phyloP scores from a whole-genome alignment of 1,140 invertebrate species.

The Brachionus calyciflorus region DNA sequence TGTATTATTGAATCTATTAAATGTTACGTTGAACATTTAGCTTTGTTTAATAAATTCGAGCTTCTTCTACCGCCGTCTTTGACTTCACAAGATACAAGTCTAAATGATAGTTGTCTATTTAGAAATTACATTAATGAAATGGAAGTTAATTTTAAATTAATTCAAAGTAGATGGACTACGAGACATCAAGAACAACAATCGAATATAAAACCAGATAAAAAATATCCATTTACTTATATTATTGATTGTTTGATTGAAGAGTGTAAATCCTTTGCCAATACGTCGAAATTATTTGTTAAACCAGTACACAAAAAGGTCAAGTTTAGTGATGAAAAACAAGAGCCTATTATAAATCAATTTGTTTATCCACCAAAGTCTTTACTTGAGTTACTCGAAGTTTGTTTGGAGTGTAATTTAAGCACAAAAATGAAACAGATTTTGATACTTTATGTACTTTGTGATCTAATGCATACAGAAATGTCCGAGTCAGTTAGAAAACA shows the following conservation, averaged over 20 bases:
- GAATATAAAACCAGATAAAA: neutral
- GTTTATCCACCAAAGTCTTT: neutral
- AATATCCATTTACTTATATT: slow-evolving; percentile 25
- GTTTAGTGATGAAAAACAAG: neutral
- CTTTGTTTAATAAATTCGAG: slow-evolving; percentile 24
- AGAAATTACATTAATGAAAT: slow-evolving; percentile 20
- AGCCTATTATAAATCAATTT: neutral
- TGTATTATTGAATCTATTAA: slow-evolving; percentile 1
- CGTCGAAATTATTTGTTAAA: slow-evolving; percentile 10
- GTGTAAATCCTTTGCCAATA: neutral
- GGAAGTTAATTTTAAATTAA: neutral
- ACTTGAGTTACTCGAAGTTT: slow-evolving; percentile 1
- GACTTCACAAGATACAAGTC: neutral
- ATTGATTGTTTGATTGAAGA: slow-evolving; percentile 39
- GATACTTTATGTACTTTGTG: neutral
- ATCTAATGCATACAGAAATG: slow-evolving; percentile 32
- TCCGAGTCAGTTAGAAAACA: neutral
- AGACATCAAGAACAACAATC: neutral
- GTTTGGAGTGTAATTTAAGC: slow-evolving; percentile 18
- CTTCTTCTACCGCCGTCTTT: neutral
- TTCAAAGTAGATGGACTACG: neutral
- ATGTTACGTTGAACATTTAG: slow-evolving; percentile 9
- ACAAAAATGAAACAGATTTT: slow-evolving; percentile 32
- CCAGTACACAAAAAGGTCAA: neutral
- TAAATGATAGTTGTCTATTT: neutral